A percentile compares a stretch with the other conserved stretches of the same genome.
phyloP scores from a whole-genome alignment of 2,797 vertebrate genomes.

The Mus spretus region DNA sequence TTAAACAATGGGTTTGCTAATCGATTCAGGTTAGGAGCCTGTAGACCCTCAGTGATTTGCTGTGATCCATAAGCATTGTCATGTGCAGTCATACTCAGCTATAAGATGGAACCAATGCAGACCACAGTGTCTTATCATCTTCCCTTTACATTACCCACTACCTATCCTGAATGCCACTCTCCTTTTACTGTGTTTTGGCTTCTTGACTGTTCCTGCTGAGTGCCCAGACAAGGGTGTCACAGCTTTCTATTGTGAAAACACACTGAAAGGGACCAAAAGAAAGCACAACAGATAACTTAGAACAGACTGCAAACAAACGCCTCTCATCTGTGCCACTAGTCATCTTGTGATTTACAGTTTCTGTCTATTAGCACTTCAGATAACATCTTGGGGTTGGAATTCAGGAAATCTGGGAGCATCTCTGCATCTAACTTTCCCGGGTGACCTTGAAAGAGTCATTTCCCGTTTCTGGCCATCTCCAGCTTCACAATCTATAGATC shows the following conservation, averaged over 20 bases:
- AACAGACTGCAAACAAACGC: not conserved
- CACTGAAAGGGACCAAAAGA: not conserved
- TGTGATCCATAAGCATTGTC: not conserved
- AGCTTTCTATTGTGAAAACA: not conserved
- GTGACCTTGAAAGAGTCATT: conserved; percentile 43
- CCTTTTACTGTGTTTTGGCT: not conserved
- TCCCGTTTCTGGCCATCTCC: not conserved
- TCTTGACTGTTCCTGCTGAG: not conserved
- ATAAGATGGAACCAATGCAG: not conserved
- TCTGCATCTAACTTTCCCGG: not conserved
- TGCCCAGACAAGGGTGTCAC: not conserved
- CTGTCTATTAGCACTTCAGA: not conserved
- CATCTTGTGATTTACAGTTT: not conserved
- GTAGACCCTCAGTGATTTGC: not conserved
- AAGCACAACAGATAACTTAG: not conserved
- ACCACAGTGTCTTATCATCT: not conserved
- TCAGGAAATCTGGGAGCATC: conserved; percentile 27
- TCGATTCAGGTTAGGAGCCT: not conserved
- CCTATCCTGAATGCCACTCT: not conserved
- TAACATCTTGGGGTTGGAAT: not conserved
- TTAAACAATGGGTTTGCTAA: not conserved
- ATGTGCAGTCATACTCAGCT: not conserved
- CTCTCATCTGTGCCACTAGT: not conserved
- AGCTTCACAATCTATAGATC: conserved; percentile 53
- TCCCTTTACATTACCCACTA: not conserved